phyloP scores from a whole-genome alignment of 2,888 invertebrate species.

The Therioaphis trifolii region DNA sequence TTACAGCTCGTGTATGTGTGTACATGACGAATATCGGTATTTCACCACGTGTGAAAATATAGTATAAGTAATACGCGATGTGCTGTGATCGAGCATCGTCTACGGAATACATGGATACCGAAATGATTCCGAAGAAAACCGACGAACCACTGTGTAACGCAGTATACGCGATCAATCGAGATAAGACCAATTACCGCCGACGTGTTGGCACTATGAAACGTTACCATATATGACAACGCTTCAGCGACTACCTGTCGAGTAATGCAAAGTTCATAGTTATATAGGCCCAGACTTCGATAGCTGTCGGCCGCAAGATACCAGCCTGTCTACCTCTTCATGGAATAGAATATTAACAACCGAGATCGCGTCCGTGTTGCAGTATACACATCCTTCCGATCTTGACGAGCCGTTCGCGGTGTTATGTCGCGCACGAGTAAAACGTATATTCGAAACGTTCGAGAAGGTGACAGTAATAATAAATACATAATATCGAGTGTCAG shows the following conservation, averaged over 20 bases:
- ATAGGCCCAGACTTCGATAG: conserved; percentile 6
- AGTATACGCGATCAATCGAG: conserved; percentile 19
- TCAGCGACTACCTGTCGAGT: conserved; percentile 7
- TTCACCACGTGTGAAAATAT: too few species aligned
- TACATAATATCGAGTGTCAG: too few species aligned
- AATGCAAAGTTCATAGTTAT: conserved; percentile 11
- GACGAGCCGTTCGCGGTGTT: too few species aligned
- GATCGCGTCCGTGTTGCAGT: neutral
- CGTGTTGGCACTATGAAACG: conserved; percentile 21
- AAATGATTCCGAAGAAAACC: neutral
- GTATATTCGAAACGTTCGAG: too few species aligned
- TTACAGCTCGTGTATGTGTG: too few species aligned
- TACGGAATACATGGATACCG: too few species aligned
- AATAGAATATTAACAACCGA: conserved; percentile 10
- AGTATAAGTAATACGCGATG: too few species aligned
- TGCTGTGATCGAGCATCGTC: too few species aligned
- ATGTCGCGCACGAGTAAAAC: too few species aligned
- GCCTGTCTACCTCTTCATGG: neutral
- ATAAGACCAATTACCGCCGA: conserved; percentile 21
- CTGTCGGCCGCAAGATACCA: neutral
- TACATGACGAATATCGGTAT: too few species aligned
- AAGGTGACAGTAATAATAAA: too few species aligned
- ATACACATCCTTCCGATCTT: neutral
- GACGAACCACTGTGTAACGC: neutral
- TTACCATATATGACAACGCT: conserved; percentile 35